phyloP scores from a whole-genome alignment of 2,797 vertebrate genomes.

The Chelon labrosus region DNA sequence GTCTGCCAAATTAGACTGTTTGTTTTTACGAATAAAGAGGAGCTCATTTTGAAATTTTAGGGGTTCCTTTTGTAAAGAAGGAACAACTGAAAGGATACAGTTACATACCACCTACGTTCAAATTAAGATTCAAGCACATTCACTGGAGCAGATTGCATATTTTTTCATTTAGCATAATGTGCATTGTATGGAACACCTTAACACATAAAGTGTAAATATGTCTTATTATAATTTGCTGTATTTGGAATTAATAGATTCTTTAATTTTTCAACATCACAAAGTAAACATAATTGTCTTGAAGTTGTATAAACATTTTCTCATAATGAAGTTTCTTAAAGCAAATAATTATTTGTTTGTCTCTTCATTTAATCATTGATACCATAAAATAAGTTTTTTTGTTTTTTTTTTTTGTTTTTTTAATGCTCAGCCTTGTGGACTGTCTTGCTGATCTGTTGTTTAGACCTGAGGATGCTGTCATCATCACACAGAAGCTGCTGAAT shows the following conservation, averaged over 20 bases:
- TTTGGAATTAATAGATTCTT: background rate
- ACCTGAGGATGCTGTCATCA: background rate
- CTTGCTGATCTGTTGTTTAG: conserved; percentile 11
- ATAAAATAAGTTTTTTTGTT: background rate
- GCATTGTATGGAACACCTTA: too few species aligned
- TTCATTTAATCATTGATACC: background rate
- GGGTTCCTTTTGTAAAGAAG: background rate
- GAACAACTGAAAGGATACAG: background rate
- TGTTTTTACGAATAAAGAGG: background rate
- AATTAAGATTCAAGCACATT: conserved; percentile 17
- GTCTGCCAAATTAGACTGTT: conserved; percentile 26
- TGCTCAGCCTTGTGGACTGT: background rate
- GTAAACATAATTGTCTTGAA: background rate
- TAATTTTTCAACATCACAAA: background rate
- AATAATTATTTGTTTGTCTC: background rate
- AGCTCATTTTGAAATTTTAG: conserved; percentile 4
- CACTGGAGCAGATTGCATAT: background rate
- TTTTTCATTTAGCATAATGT: too few species aligned
- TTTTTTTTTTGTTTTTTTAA: background rate
- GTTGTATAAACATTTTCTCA: background rate
- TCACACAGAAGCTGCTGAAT: conserved; percentile 21
- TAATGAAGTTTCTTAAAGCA: background rate
- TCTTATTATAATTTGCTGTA: background rate
- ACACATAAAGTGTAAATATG: too few species aligned
- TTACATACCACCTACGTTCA: conserved; percentile 21